Percentiles rank a stretch among this genome's conserved stretches.
phyloP scores from a whole-genome alignment of 2,888 invertebrate genomes.

The Spialia ferax region DNA sequence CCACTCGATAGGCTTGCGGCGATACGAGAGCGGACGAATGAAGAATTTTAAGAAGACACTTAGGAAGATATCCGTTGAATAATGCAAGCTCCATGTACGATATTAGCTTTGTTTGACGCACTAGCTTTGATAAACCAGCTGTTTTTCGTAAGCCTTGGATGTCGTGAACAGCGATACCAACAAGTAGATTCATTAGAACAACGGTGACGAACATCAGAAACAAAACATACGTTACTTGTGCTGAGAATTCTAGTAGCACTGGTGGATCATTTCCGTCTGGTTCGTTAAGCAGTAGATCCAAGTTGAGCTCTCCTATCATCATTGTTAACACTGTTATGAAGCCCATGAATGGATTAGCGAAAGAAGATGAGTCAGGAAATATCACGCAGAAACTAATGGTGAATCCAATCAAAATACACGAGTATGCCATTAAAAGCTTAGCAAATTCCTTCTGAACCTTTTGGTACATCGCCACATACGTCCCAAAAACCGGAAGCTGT shows the following conservation, averaged over 20 bases:
- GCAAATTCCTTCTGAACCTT: slow-evolving; percentile 95
- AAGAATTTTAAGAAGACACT: slow-evolving; percentile 90
- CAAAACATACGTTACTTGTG: slow-evolving; percentile 93
- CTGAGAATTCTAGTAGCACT: slow-evolving; percentile 92
- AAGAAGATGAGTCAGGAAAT: slow-evolving; percentile 93
- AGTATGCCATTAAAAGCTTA: slow-evolving; percentile 94
- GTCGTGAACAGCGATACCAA: slow-evolving; percentile 95
- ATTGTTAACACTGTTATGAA: slow-evolving; percentile 94
- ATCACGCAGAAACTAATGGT: slow-evolving; percentile 96
- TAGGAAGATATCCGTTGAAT: slow-evolving; percentile 92
- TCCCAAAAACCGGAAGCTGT: slow-evolving; percentile 94
- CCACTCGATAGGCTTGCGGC: slow-evolving; percentile 93
- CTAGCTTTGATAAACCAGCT: slow-evolving; percentile 93
- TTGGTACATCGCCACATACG: slow-evolving; percentile 96
- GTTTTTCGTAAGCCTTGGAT: slow-evolving; percentile 95
- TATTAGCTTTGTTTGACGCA: slow-evolving; percentile 94
- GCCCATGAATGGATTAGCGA: slow-evolving; percentile 94
- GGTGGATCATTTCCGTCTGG: slow-evolving; percentile 92
- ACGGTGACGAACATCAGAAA: slow-evolving; percentile 94
- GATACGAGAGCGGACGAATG: slow-evolving; percentile 93
- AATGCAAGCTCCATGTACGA: slow-evolving; percentile 94
- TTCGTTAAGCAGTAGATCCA: slow-evolving; percentile 91
- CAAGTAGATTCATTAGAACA: slow-evolving; percentile 94
- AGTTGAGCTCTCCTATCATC: slow-evolving; percentile 95
- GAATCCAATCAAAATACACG: slow-evolving; percentile 94